Evolutionary conservation across 2,797 vertebrate genomes (phyloP).

Genomic region (Bradypus variegatus): DNA sequence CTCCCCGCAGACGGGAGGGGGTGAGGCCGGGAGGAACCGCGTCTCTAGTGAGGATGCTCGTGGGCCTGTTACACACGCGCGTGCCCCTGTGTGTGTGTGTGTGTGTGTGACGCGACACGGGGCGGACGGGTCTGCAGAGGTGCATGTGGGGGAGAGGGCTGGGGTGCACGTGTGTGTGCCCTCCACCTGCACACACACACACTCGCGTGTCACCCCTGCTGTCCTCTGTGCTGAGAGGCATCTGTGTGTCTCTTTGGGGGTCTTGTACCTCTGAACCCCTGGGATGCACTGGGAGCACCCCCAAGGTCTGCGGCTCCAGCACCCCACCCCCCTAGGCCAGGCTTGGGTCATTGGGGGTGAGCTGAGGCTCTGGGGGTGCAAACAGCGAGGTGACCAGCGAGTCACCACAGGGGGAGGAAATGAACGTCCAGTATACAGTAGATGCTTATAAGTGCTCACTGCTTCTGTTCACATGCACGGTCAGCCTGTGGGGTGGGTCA

Average conservation of each 20-base stretch:
- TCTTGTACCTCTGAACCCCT: background rate
- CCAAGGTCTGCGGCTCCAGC: background rate
- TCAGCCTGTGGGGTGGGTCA: background rate
- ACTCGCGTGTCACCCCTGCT: background rate
- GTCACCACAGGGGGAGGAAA: background rate
- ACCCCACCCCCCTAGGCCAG: too few species aligned
- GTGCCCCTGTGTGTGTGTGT: background rate
- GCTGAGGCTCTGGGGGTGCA: background rate
- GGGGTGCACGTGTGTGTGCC: background rate
- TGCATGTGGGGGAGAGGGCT: fast-evolving
- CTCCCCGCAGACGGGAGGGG: too few species aligned
- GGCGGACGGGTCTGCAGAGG: background rate
- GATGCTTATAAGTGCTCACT: background rate
- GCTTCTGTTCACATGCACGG: background rate
- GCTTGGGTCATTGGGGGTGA: background rate
- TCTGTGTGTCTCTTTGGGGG: background rate
- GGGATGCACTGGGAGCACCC: too few species aligned
- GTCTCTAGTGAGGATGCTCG: background rate
- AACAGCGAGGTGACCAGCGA: background rate
- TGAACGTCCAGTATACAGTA: background rate
- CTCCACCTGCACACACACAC: background rate
- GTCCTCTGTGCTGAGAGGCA: background rate
- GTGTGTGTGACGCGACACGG: background rate
- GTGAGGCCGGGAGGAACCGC: too few species aligned
- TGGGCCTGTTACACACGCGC: too few species aligned